Conservation (phyloP, 2,797 vertebrate species). For the Mallotus villosus region DNA sequence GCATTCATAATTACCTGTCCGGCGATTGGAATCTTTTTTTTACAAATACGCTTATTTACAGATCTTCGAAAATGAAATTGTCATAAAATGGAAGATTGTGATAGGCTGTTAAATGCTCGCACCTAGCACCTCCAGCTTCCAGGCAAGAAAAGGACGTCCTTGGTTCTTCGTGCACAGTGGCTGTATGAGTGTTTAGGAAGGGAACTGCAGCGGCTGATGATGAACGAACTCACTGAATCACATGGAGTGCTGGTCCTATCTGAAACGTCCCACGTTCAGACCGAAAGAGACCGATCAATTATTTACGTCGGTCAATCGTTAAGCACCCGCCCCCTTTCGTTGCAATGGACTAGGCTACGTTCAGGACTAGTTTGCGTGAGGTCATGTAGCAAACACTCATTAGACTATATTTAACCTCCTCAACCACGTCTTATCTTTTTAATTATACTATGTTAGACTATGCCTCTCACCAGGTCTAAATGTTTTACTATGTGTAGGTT, state of each 20-base stretch:
- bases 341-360: conserved; percentile 12
- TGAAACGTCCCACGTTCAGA: conserved; percentile 73
- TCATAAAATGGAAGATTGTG: conserved; percentile 49
- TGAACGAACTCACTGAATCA: conserved; percentile 58
- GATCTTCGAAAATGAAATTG: conserved; percentile 59
- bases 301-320: conserved; percentile 54
- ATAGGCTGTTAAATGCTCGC: conserved; percentile 61
- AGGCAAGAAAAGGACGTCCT: conserved; percentile 74
- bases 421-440: neutral
- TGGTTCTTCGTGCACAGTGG: conserved; percentile 63
- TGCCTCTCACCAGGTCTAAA: neutral
- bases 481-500: neutral
- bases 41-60: conserved; percentile 38
- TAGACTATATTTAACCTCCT: conserved; percentile 1
- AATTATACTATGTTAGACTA: neutral
- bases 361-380: no score
- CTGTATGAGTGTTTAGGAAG: conserved; percentile 46
- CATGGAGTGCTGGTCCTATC: conserved; percentile 59
- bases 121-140: conserved; percentile 69
- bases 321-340: conserved; percentile 36
- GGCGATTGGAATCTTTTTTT: conserved; percentile 46
- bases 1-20: conserved; percentile 67
- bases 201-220: conserved; percentile 61
- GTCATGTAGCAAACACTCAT: neutral
- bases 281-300: conserved; percentile 63